A percentile compares a stretch with the other conserved stretches of the same genome.
Conservation (phyloP, 2,797 vertebrate species). For the Catharus ustulatus region DNA sequence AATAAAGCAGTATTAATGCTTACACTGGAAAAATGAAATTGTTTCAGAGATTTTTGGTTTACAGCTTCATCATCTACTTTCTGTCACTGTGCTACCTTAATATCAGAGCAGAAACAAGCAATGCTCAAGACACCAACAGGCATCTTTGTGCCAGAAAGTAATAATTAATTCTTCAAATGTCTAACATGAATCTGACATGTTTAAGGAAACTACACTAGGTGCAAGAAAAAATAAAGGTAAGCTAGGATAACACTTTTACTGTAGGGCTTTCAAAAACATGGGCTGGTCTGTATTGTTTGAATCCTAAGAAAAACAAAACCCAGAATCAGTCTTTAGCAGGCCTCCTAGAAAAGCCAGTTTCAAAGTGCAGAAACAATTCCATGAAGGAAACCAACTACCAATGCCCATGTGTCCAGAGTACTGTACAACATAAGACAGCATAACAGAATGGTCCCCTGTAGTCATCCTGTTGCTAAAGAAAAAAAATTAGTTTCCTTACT, state of each 20-base stretch:
- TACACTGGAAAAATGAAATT: background rate
- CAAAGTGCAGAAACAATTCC: background rate
- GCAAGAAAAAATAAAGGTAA: background rate
- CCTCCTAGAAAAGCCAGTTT: background rate
- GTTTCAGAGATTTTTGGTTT: background rate
- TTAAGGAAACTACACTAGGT: background rate
- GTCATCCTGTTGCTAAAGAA: background rate
- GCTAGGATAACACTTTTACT: background rate
- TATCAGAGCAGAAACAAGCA: background rate
- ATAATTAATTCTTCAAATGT: background rate
- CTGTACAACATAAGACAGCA: rapidly evolving
- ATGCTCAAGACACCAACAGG: background rate
- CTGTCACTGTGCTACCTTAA: background rate
- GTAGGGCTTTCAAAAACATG: background rate
- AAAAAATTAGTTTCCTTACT: background rate
- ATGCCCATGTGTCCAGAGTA: background rate
- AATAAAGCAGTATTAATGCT: background rate
- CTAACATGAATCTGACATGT: background rate
- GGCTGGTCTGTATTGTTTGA: background rate
- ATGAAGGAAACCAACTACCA: background rate
- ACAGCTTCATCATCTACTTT: background rate
- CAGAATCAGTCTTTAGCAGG: background rate
- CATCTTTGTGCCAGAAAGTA: background rate
- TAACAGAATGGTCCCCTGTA: background rate
- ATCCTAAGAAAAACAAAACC: background rate